Evolutionary conservation across 2,797 vertebrate genomes (phyloP), one percentile per base, ranked within the genome.

Genomic region (Falco berigora): DNA sequence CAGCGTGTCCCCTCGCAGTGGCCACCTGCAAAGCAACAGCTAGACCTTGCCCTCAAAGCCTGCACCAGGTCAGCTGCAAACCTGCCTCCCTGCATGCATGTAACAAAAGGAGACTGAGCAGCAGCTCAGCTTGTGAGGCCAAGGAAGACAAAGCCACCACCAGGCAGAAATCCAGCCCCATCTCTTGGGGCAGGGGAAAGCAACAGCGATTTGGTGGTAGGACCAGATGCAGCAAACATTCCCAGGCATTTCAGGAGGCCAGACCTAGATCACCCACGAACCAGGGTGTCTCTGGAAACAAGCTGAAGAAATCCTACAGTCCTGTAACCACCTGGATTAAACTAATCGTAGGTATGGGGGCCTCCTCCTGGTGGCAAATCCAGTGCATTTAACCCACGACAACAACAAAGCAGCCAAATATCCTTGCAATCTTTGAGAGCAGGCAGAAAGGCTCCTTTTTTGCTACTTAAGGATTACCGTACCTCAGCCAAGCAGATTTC

Each of bases 151-250:
- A 63, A 38, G 17, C 8, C 73, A 74, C 21, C 23, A 67, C 2
- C 1, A 4, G 28, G 25, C 32, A 86, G 82, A 94, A 84, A 86
- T 42, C 5, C 81, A 92, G 46, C 5, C 32, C 36, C 30, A 17
- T 12, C 68, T 46, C 61, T 6, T 6, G 19, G 9, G 55, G 15
- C 6, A 9, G 25, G 12, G 16, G 23, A 89, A 86, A 50, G 32
- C 30, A 83, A n/a, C 0, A 61, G 17, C 0, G 0, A 67, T 61
- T 63, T 49, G 25, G 8, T 34, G 24, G 27, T 12, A 49, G 49
- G 12, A 92, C 9, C 44, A 77, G 19, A 40, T 27, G 49, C n/a
- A 71, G 38, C 18, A 59, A 79, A 76, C 17, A 25, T 8, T 50
- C 59, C 18, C 12, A 86, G 46, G 34, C 80, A 75, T 62, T 78